These are phyloP conservation scores for Adelosebastes latens DNA, from an alignment of 2,797 vertebrate genomes.

Conservation along the genomic window DNA sequence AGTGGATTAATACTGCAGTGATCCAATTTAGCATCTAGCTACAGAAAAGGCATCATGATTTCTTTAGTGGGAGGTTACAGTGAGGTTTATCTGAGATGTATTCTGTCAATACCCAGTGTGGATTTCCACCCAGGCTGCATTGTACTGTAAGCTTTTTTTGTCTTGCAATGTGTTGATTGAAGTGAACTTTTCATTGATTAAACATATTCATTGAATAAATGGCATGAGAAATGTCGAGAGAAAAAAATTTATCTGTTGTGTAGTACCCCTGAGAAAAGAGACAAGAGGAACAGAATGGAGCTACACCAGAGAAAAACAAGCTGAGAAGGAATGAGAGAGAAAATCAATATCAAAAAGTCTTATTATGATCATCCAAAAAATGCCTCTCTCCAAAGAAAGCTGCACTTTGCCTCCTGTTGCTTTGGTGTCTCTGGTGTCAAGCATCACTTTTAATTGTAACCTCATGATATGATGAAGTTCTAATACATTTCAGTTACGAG, in stretches of 20 bases:
- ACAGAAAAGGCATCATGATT: conserved; percentile 37
- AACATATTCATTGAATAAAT: conserved; percentile 14
- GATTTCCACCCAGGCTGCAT: conserved; percentile 17
- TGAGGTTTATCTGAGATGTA: conserved; percentile 25
- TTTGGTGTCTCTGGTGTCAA: not conserved
- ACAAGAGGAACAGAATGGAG: not conserved
- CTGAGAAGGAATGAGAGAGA: not conserved
- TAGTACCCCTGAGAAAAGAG: not conserved
- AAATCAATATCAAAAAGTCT: not conserved
- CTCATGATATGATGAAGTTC: not conserved
- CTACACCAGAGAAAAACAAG: not conserved
- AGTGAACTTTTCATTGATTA: conserved; percentile 24
- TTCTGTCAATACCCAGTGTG: conserved; percentile 14
- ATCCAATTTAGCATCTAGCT: conserved; percentile 71
- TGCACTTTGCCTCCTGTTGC: not conserved
- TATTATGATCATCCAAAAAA: not conserved
- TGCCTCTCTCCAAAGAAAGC: not conserved
- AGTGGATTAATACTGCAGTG: conserved; percentile 71
- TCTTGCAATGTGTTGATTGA: conserved; percentile 2
- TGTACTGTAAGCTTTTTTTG: conserved; percentile 17
- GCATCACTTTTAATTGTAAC: not conserved
- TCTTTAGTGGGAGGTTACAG: conserved; percentile 19
- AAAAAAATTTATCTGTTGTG: not conserved
- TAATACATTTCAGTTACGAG: not conserved
- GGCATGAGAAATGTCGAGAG: not conserved